phyloP scores from a whole-genome alignment of 2,797 vertebrate genomes.

The Lycodopsis pacificus region DNA sequence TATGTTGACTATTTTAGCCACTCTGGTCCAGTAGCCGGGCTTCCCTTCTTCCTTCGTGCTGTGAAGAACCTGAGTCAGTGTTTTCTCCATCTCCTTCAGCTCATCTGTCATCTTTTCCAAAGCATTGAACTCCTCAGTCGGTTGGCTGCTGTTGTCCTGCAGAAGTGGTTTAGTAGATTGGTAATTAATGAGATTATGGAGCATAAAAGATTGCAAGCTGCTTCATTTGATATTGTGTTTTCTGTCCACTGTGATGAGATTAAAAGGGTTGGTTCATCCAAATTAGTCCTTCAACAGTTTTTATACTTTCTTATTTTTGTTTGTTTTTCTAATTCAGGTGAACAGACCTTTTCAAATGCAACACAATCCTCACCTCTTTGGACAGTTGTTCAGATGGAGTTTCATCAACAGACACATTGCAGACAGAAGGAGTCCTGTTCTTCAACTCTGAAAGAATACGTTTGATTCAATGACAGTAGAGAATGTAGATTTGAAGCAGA shows the following conservation, averaged over 20 bases:
- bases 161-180: background rate
- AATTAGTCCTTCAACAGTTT: background rate
- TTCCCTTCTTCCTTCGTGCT: conserved; percentile 18
- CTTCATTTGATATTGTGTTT: background rate
- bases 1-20: conserved; percentile 59
- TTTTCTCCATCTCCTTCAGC: conserved; percentile 35
- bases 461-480: background rate
- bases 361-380: conserved; percentile 34
- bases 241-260: background rate
- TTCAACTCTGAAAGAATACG: conserved; percentile 35
- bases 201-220: background rate
- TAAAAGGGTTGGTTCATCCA: background rate
- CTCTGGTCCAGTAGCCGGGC: conserved; percentile 58
- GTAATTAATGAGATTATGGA: background rate
- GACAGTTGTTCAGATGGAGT: background rate
- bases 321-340: background rate
- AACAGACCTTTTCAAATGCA: background rate
- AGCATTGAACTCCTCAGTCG: background rate
- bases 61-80: conserved; percentile 1
- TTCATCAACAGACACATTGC: conserved; percentile 10
- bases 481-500: background rate
- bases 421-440: conserved; percentile 12
- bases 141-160: conserved; percentile 21
- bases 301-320: too few relatives aligned
- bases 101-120: conserved; percentile 33